Conservation (phyloP, 2,888 invertebrate genomes). For the Lepidocyrtoides sp. region DNA sequence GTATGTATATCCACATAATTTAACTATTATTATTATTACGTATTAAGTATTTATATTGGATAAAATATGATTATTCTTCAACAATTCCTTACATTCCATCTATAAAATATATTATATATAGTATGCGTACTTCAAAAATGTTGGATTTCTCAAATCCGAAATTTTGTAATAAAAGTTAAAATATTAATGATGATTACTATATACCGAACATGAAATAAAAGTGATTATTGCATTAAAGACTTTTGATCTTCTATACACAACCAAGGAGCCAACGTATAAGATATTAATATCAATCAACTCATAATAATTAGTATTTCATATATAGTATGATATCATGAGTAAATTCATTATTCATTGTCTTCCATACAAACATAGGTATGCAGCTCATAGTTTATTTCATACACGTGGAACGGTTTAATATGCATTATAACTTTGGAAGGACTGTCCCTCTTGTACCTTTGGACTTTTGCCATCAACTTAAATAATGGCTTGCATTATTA, state of each 20-base stretch:
- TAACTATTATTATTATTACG: background rate
- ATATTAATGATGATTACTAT: background rate
- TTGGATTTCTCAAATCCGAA: conserved; percentile 12
- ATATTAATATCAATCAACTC: too few species aligned
- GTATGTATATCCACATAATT: too few species aligned
- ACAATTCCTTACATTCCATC: background rate
- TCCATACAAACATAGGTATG: background rate
- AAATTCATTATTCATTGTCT: too few species aligned
- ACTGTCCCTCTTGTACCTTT: background rate
- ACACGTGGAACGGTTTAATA: background rate
- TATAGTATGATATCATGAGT: too few species aligned
- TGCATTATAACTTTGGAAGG: conserved; percentile 4
- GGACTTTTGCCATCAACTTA: background rate
- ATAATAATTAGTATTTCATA: too few species aligned
- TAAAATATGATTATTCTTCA: conserved; percentile 20
- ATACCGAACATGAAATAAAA: conserved; percentile 28
- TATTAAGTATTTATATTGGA: background rate
- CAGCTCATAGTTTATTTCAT: background rate
- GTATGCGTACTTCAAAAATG: too few species aligned
- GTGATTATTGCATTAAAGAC: background rate
- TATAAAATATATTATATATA: background rate
- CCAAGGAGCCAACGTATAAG: too few species aligned
- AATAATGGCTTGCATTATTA: conserved; percentile 13
- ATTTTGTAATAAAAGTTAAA: conserved; percentile 27
- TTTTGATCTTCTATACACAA: background rate